Conservation (phyloP, 1,140 invertebrate genomes). For the Drosophila novamexicana region DNA sequence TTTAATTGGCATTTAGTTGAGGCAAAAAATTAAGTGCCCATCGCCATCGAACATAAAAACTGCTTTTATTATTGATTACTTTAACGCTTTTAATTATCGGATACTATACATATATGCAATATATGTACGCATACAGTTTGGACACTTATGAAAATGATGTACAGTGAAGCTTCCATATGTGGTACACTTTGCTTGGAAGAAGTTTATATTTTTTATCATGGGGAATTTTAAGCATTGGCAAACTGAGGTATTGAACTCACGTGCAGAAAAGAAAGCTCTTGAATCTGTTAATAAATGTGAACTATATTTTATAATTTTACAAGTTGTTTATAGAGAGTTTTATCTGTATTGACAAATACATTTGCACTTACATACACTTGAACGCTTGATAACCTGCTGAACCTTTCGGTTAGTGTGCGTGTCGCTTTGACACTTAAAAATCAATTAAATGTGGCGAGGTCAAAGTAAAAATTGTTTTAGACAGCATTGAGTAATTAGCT, state of each 20-base stretch:
- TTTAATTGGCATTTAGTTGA: constrained; percentile 80
- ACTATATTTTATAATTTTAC: no score
- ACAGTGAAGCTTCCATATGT: constrained; percentile 16
- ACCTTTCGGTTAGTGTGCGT: constrained; percentile 10
- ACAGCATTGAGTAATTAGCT: constrained; percentile 49
- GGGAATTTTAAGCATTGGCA: no score
- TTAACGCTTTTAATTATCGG: constrained; percentile 55
- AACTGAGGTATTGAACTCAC: no score
- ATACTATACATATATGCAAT: neutral
- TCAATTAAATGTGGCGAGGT: constrained; percentile 60
- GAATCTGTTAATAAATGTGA: no score
- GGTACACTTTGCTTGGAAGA: no score
- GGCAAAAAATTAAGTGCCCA: constrained; percentile 44
- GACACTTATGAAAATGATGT: neutral
- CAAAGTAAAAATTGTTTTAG: constrained; percentile 29
- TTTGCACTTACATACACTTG: neutral
- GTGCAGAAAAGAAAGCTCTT: no score
- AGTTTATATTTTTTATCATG: no score
- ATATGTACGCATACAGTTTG: no score
- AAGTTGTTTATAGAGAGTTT: neutral
- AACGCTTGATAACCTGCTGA: constrained; percentile 1
- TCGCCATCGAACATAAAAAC: constrained; percentile 33
- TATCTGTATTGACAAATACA: constrained; percentile 6
- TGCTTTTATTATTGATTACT: constrained; percentile 62
- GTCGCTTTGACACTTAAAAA: constrained; percentile 65